Evolutionary conservation across 2,888 invertebrate genomes (phyloP).

Genomic region (Zaprionus bogoriensis): DNA sequence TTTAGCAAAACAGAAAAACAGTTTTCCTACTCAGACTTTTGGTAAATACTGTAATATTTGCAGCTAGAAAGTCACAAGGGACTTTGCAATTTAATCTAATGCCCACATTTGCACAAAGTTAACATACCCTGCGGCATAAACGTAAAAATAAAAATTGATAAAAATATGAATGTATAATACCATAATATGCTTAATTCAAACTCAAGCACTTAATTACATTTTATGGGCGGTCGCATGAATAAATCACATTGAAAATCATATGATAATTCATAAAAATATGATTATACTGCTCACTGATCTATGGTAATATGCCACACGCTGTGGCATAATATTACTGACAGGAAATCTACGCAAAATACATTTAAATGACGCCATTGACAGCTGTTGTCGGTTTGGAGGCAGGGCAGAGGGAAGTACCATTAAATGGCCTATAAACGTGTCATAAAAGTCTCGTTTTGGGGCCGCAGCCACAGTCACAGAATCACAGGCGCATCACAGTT

Average conservation of each 20-base stretch:
- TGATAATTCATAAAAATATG: constrained; percentile 5
- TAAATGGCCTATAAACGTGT: constrained; percentile 46
- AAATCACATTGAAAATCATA: neutral
- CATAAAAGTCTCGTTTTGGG: constrained; percentile 43
- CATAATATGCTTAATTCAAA: constrained; percentile 5
- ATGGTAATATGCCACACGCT: neutral
- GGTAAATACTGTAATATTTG: too few relatives aligned
- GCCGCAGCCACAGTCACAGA: too few relatives aligned
- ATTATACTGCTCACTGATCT: neutral
- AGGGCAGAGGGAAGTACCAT: constrained; percentile 5
- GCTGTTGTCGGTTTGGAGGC: constrained; percentile 33
- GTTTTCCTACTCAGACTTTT: too few relatives aligned
- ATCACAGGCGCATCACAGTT: constrained; percentile 31
- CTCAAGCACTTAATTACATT: constrained; percentile 4
- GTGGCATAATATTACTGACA: constrained; percentile 7
- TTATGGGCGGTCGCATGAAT: too few relatives aligned
- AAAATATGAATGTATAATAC: too few relatives aligned
- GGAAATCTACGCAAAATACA: constrained; percentile 12
- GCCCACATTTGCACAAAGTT: too few relatives aligned
- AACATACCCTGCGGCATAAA: too few relatives aligned
- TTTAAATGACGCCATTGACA: constrained; percentile 38
- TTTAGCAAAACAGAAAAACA: too few relatives aligned
- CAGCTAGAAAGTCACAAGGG: too few relatives aligned
- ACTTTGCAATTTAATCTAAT: too few relatives aligned
- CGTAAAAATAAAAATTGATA: neutral